A percentile compares a stretch with the other conserved stretches of the same genome.
Conservation (phyloP, 1,140 invertebrate species). For the Bombyx mandarina region DNA sequence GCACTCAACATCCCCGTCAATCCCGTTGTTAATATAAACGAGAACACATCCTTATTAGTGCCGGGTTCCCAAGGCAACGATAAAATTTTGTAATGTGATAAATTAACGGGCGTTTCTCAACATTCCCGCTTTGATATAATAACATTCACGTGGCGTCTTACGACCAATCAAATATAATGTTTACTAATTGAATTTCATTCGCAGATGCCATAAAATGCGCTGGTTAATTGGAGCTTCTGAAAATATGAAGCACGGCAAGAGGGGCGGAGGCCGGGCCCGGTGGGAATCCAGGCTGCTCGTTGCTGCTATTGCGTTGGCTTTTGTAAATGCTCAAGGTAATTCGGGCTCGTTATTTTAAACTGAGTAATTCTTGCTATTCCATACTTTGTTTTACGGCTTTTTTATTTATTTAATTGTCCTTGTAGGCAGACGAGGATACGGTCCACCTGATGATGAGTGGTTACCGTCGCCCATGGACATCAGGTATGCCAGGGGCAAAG, state of each 20-base stretch:
- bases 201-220: slow-evolving; percentile 7
- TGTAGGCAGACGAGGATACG: too few relatives aligned
- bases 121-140: slow-evolving; percentile 24
- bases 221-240: slow-evolving; percentile 2
- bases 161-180: slow-evolving; percentile 20
- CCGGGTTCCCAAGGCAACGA: slow-evolving; percentile 12
- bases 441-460: too few relatives aligned
- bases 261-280: slow-evolving; percentile 9
- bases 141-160: slow-evolving; percentile 14
- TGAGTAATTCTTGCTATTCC: too few relatives aligned
- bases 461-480: too few relatives aligned
- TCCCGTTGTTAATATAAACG: slow-evolving; percentile 14
- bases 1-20: background rate
- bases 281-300: slow-evolving; percentile 35
- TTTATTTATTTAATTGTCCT: too few relatives aligned
- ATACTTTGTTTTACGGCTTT: too few relatives aligned
- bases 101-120: slow-evolving; percentile 20
- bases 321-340: slow-evolving; percentile 42
- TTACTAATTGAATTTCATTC: slow-evolving; percentile 17
- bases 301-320: slow-evolving; percentile 27
- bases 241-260: background rate
- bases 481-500: too few relatives aligned
- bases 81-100: slow-evolving; percentile 22
- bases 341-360: too few relatives aligned
- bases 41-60: slow-evolving; percentile 19